These are phyloP conservation scores for Agonopterix subpropinquella DNA, from an alignment of 2,888 invertebrate species.

Conservation along the genomic window DNA sequence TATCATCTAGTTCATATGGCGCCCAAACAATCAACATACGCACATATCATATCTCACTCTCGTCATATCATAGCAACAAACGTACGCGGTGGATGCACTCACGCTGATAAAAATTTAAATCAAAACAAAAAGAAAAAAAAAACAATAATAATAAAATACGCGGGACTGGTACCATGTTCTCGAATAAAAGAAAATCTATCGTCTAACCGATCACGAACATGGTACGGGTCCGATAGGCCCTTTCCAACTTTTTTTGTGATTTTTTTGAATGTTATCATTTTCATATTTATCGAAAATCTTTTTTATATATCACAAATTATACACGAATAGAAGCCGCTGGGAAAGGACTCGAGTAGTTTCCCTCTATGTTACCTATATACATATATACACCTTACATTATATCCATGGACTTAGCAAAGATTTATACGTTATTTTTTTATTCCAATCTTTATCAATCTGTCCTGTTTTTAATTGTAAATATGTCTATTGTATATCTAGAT, in stretches of 20 bases:
- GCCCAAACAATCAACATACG: slow-evolving; percentile 68
- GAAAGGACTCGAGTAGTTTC: slow-evolving; percentile 40
- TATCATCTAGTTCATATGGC: slow-evolving; percentile 50
- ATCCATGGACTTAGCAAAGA: slow-evolving; percentile 39
- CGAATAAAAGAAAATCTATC: slow-evolving; percentile 20
- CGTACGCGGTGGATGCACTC: slow-evolving; percentile 27
- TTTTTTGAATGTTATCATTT: slow-evolving; percentile 33
- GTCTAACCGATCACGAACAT: slow-evolving; percentile 30
- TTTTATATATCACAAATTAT: slow-evolving; percentile 54
- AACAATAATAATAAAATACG: slow-evolving; percentile 26
- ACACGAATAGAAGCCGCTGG: slow-evolving; percentile 48
- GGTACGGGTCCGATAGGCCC: slow-evolving; percentile 48
- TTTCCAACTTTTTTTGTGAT: slow-evolving; percentile 49
- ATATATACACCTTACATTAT: slow-evolving; percentile 51
- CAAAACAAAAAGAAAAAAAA: slow-evolving; percentile 45
- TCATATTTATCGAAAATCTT: slow-evolving; percentile 34
- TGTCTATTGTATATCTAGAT: slow-evolving; percentile 19
- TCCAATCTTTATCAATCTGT: slow-evolving; percentile 17
- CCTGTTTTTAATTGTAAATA: slow-evolving; percentile 23
- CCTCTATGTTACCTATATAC: slow-evolving; percentile 49
- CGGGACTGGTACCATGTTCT: slow-evolving; percentile 36
- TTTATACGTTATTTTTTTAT: slow-evolving; percentile 23
- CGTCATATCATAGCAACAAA: slow-evolving; percentile 35
- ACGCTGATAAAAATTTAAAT: slow-evolving; percentile 61
- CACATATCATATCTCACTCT: slow-evolving; percentile 53